phyloP scores from a whole-genome alignment of 2,797 vertebrate genomes.

The Vultur gryphus region DNA sequence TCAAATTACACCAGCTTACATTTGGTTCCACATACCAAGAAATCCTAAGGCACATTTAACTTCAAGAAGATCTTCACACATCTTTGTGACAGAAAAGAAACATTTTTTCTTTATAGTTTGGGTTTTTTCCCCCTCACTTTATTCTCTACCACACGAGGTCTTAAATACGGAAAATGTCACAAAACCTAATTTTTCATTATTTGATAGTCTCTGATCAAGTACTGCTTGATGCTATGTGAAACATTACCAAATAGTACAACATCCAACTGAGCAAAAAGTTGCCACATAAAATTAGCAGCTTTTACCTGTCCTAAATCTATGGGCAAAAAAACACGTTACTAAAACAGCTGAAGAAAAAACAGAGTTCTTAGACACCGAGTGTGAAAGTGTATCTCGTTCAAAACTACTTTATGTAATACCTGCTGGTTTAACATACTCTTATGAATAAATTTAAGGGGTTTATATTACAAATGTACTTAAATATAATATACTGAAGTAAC shows the following conservation, averaged over 20 bases:
- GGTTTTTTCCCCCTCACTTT: rapidly evolving
- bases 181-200: background rate
- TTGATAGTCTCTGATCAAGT: background rate
- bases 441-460: background rate
- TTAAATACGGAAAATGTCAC: background rate
- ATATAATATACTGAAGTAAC: background rate
- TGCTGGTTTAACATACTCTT: background rate
- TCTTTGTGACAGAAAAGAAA: background rate
- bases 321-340: background rate
- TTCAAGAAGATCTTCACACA: background rate
- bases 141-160: background rate
- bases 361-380: background rate
- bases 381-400: background rate
- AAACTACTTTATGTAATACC: background rate
- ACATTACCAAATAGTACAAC: background rate
- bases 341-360: background rate
- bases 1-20: background rate
- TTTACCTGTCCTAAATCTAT: background rate
- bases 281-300: background rate
- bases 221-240: background rate
- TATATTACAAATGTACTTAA: background rate
- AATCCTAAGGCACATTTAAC: background rate
- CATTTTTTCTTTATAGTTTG: background rate
- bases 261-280: background rate
- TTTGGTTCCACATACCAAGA: background rate